Evolutionary conservation across 2,888 invertebrate genomes (phyloP).

Genomic region (Zaprionus lineosus): DNA sequence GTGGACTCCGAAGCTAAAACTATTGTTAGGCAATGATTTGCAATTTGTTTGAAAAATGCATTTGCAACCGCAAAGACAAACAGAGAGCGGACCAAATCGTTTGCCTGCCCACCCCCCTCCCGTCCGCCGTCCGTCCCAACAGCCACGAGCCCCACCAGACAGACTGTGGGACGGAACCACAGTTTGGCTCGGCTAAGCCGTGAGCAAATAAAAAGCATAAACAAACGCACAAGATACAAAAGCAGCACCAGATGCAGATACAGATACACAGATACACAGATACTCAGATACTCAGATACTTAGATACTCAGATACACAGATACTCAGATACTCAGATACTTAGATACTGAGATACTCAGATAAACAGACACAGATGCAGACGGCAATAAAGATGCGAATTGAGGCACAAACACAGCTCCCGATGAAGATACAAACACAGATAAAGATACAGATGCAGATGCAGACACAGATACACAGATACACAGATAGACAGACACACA

Average conservation of each 20-base stretch:
- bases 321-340: too few species aligned
- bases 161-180: not conserved
- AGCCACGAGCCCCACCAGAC: not conserved
- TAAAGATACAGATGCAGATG: too few species aligned
- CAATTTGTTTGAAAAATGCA: constrained; percentile 79
- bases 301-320: too few species aligned
- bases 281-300: too few species aligned
- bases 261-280: constrained; percentile 13
- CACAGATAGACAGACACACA: constrained; percentile 68
- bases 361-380: constrained; percentile 58
- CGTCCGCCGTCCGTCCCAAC: not conserved
- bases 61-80: constrained; percentile 77
- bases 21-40: constrained; percentile 79
- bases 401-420: constrained; percentile 15
- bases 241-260: not conserved
- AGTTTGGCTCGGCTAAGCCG: constrained; percentile 29
- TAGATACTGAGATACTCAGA: too few species aligned
- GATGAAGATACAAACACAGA: too few species aligned
- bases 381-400: constrained; percentile 1
- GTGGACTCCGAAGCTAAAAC: constrained; percentile 42
- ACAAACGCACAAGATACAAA: constrained; percentile 52
- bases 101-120: not conserved
- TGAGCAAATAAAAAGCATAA: constrained; percentile 66
- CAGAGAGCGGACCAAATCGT: constrained; percentile 36
- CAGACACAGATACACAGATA: too few species aligned